These are phyloP conservation scores for Arenaria interpres DNA, from an alignment of 2,113 vertebrate genomes.

Conservation along the genomic window DNA sequence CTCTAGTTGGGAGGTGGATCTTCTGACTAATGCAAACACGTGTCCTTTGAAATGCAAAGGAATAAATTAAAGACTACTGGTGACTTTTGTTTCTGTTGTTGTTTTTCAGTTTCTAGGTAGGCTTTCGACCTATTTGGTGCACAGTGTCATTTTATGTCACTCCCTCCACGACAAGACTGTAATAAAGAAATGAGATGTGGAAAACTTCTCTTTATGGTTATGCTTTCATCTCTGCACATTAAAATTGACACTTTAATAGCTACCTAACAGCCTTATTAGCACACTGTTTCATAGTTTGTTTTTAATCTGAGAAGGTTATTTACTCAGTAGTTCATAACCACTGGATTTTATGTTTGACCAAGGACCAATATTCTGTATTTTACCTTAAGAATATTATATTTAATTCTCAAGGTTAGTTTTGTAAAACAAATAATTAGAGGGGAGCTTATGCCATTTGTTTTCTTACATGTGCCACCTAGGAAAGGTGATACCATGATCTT, in stretches of 20 bases:
- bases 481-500: neutral
- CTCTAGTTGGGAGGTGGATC: neutral
- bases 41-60: conserved; percentile 25
- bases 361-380: neutral
- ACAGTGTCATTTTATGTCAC: neutral
- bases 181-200: conserved; percentile 25
- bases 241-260: neutral
- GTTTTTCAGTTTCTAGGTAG: conserved; percentile 11
- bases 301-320: neutral
- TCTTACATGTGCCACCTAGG: neutral
- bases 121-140: neutral
- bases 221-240: neutral
- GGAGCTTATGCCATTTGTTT: neutral
- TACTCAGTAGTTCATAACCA: neutral
- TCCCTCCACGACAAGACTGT: neutral
- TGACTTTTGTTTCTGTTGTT: conserved; percentile 47
- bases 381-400: neutral
- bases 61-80: conserved; percentile 36
- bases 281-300: neutral
- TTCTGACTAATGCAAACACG: neutral
- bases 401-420: neutral
- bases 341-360: neutral
- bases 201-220: conserved; percentile 11
- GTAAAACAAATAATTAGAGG: neutral
- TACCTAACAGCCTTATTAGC: neutral